Percentiles rank a stretch among this genome's conserved stretches.
These are phyloP conservation scores for Biston betularia DNA, from an alignment of 2,888 invertebrate genomes.

Conservation along the genomic window DNA sequence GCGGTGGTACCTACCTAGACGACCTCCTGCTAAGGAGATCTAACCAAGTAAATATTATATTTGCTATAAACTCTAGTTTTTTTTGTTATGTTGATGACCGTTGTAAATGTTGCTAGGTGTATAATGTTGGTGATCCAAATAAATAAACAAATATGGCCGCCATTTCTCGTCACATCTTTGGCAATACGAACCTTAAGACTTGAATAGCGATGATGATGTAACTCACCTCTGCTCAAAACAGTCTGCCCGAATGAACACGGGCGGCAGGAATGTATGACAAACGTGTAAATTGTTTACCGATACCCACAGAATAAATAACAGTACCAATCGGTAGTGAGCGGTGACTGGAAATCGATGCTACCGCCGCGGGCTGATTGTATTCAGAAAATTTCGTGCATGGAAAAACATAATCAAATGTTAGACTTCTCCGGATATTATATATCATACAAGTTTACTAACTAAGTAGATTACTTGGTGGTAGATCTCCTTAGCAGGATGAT, in stretches of 20 bases:
- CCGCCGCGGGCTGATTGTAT: constrained; percentile 4
- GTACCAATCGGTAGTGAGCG: background rate
- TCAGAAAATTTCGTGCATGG: background rate
- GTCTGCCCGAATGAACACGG: constrained; percentile 1
- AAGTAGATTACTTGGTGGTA: too few species aligned
- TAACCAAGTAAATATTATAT: too few species aligned
- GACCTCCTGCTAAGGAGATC: too few species aligned
- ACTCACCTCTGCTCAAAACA: background rate
- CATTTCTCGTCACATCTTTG: too few species aligned
- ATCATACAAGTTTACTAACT: too few species aligned
- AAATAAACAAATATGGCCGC: too few species aligned
- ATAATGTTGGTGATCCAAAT: too few species aligned
- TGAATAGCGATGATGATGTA: background rate
- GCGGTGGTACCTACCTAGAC: too few species aligned
- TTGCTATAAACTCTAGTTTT: too few species aligned
- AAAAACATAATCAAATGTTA: background rate
- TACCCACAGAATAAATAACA: constrained; percentile 3
- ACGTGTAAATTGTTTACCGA: constrained; percentile 60
- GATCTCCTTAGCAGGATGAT: too few species aligned
- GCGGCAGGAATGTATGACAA: background rate
- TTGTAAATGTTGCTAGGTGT: too few species aligned
- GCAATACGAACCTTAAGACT: background rate
- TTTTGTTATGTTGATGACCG: too few species aligned
- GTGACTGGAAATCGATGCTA: constrained; percentile 50
- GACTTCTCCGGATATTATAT: background rate